Percentiles rank a stretch among this genome's conserved stretches.
These are phyloP conservation scores for Balearica regulorum DNA, from an alignment of 2,797 vertebrate genomes.

Conservation along the genomic window DNA sequence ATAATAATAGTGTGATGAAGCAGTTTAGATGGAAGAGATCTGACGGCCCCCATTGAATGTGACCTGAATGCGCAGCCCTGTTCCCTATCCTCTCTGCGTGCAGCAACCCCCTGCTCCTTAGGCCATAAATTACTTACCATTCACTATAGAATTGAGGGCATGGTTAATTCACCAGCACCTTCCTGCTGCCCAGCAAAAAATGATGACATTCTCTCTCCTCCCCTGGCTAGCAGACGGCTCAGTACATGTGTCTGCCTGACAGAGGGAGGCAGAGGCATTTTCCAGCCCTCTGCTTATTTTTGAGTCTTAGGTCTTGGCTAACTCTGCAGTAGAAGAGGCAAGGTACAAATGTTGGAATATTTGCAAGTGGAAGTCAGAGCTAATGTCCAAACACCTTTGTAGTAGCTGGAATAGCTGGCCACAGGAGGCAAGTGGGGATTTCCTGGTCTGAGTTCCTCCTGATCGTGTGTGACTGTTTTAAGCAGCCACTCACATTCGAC, in stretches of 20 bases:
- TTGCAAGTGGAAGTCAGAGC: not conserved
- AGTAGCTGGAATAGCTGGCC: not conserved
- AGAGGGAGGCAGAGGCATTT: not conserved
- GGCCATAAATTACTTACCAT: constrained; percentile 12
- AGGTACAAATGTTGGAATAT: not conserved
- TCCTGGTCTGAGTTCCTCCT: constrained; percentile 13
- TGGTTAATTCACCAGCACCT: constrained; percentile 3
- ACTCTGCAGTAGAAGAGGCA: not conserved
- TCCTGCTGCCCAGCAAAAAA: constrained; percentile 13
- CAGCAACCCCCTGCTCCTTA: not conserved
- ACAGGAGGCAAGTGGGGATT: not conserved
- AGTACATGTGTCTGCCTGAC: not conserved
- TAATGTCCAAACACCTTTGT: not conserved
- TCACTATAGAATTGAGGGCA: constrained; percentile 12
- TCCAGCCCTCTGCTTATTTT: not conserved
- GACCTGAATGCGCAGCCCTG: not conserved
- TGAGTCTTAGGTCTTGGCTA: not conserved
- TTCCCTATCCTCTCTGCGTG: not conserved
- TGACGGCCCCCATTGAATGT: constrained; percentile 27
- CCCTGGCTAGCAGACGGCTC: not conserved
- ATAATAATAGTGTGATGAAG: not conserved
- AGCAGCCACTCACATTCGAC: not conserved
- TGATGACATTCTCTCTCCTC: not conserved
- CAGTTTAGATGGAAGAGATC: not conserved
- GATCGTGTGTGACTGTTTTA: constrained; percentile 5